Conservation (phyloP, 2,797 vertebrate genomes). For the Crocidura indochinensis region DNA sequence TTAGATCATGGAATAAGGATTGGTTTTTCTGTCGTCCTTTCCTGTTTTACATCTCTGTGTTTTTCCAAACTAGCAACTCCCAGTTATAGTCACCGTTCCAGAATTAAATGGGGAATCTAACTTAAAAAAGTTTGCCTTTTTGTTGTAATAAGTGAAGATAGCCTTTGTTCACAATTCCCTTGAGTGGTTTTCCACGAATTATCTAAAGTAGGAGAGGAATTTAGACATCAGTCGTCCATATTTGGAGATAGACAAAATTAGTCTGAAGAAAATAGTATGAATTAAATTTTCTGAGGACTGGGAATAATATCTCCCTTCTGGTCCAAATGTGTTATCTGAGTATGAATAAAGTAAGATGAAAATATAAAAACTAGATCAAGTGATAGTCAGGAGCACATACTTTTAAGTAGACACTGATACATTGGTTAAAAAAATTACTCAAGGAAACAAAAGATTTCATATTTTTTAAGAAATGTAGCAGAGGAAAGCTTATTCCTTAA, state of each 20-base stretch:
- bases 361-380: not conserved
- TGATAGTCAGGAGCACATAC: not conserved
- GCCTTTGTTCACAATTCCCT: not conserved
- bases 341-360: not conserved
- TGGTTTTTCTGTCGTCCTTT: not conserved
- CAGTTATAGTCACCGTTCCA: not conserved
- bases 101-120: not conserved
- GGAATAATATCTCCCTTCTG: constrained; percentile 1
- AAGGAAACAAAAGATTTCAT: not conserved
- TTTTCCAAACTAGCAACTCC: not conserved
- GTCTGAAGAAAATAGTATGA: not conserved
- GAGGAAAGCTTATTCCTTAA: constrained; percentile 17
- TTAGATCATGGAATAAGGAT: not conserved
- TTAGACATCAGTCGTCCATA: not conserved
- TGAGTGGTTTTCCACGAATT: constrained; percentile 53
- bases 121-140: not conserved
- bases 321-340: constrained; percentile 10
- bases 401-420: constrained; percentile 30
- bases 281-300: not conserved
- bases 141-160: constrained; percentile 3
- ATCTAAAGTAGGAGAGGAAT: constrained; percentile 29
- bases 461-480: not conserved
- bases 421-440: too few species aligned
- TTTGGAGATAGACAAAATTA: not conserved
- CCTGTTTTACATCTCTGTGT: not conserved